Conservation (phyloP, 1,140 invertebrate species). For the Cyrtorhinus lividipennis region DNA sequence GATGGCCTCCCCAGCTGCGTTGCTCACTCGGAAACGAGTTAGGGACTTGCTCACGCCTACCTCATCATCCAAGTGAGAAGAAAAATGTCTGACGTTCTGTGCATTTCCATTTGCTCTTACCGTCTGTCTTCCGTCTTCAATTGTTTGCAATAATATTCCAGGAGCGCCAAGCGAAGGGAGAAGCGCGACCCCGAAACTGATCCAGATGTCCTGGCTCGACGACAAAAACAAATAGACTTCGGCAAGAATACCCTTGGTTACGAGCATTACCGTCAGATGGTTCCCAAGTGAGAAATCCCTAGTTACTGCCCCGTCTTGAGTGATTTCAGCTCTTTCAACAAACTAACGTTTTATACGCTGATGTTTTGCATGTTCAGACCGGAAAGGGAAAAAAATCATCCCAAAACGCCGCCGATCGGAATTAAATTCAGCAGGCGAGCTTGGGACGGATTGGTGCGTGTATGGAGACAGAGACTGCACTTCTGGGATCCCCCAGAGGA, state of each 20-base stretch:
- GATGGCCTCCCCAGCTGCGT: conserved; percentile 1
- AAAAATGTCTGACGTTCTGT: too few species aligned
- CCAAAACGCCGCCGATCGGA: conserved; percentile 73
- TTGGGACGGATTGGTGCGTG: conserved; percentile 74
- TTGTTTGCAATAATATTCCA: too few species aligned
- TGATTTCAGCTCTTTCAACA: background rate
- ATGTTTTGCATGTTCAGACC: too few species aligned
- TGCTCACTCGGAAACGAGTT: background rate
- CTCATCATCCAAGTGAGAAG: too few species aligned
- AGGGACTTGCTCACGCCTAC: background rate
- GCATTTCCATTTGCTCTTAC: too few species aligned
- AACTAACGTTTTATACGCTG: too few species aligned
- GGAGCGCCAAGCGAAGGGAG: background rate
- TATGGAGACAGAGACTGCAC: conserved; percentile 75
- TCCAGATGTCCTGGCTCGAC: conserved; percentile 48
- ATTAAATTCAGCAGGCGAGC: conserved; percentile 75
- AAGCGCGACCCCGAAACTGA: conserved; percentile 51
- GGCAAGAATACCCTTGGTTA: conserved; percentile 88
- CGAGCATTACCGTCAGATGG: conserved; percentile 51
- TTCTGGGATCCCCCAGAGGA: conserved; percentile 52
- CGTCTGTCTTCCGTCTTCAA: background rate
- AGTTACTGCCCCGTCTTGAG: background rate
- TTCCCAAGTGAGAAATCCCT: conserved; percentile 64
- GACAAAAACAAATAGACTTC: conserved; percentile 89
- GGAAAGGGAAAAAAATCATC: conserved; percentile 55